Evolutionary conservation across 2,113 vertebrate species (phyloP).

Genomic region (Percopsis transmontana): DNA sequence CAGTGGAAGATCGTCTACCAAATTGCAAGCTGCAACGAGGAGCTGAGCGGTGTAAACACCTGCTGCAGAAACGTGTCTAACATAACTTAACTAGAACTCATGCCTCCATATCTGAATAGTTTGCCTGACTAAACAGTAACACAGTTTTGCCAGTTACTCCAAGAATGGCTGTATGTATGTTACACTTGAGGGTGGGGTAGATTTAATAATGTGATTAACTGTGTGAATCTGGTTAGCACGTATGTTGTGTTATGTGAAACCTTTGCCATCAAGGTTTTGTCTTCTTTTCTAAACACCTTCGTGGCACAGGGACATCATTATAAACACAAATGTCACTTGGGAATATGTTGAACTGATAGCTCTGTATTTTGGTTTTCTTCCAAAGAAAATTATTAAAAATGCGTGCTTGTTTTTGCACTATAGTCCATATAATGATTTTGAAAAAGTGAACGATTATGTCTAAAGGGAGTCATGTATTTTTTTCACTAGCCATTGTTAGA

Average conservation of each 20-base stretch:
- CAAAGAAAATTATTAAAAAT: neutral
- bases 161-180: neutral
- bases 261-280: slow-evolving; percentile 36
- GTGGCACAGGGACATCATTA: slow-evolving; percentile 23
- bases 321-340: slow-evolving; percentile 4
- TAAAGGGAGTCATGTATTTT: neutral
- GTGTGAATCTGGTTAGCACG: slow-evolving; percentile 28
- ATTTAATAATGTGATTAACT: slow-evolving; percentile 34
- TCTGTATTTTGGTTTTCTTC: slow-evolving; percentile 16
- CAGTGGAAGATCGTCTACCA: slow-evolving; percentile 27
- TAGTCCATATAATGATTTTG: neutral
- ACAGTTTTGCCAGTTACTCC: no score
- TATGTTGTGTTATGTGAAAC: slow-evolving; percentile 10
- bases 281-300: slow-evolving; percentile 38
- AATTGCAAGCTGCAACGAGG: slow-evolving; percentile 41
- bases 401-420: neutral
- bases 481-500: neutral
- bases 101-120: neutral
- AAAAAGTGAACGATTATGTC: neutral
- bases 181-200: neutral
- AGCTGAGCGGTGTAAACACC: slow-evolving; percentile 2
- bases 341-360: neutral
- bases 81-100: no score
- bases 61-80: slow-evolving; percentile 6
- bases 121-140: no score